These are phyloP conservation scores for Pelmatolapia mariae DNA, from an alignment of 2,113 vertebrate species.

Conservation along the genomic window DNA sequence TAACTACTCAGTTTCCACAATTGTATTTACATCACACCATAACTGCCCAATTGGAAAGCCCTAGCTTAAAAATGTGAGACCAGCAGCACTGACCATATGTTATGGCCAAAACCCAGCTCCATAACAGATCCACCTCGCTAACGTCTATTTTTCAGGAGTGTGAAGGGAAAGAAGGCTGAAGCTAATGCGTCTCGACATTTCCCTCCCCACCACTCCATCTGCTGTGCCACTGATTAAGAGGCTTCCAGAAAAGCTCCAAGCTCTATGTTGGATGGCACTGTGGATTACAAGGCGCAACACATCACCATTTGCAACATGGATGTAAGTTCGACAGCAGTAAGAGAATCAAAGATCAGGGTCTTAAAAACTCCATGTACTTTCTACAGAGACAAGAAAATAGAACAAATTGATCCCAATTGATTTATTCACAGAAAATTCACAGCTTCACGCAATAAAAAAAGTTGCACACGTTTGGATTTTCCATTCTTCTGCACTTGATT, in stretches of 20 bases:
- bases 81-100: constrained; percentile 33
- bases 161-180: constrained; percentile 18
- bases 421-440: not conserved
- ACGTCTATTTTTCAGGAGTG: not conserved
- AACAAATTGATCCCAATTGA: not conserved
- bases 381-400: not conserved
- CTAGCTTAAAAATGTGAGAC: not conserved
- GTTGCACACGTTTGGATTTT: not conserved
- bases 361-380: not conserved
- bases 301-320: not conserved
- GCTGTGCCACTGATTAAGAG: not conserved
- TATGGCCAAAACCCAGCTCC: not conserved
- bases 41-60: not conserved
- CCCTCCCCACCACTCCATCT: constrained; percentile 32
- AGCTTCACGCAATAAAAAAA: not conserved
- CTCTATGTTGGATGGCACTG: not conserved
- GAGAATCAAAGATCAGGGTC: not conserved
- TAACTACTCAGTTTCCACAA: not conserved
- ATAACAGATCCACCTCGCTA: not conserved
- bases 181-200: constrained; percentile 42
- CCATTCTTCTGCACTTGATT: not conserved
- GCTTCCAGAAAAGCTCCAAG: not conserved
- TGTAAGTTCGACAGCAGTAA: not conserved
- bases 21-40: not conserved
- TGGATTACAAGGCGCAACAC: not conserved